These are phyloP conservation scores for Limnephilus rhombicus DNA, from an alignment of 2,888 invertebrate species.

Conservation along the genomic window DNA sequence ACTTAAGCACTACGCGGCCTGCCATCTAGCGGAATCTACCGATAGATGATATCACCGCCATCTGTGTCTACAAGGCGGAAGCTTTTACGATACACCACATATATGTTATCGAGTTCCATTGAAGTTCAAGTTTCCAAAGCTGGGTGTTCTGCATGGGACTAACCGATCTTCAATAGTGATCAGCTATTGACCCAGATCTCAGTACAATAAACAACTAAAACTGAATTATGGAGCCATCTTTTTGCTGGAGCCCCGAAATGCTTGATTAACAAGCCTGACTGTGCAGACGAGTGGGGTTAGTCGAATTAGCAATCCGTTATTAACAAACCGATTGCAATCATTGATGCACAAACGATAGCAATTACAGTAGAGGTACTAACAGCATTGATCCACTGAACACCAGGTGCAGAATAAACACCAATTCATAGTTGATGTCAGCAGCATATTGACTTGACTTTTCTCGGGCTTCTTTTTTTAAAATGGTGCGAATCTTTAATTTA, in stretches of 20 bases:
- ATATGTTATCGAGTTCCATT: too few species aligned
- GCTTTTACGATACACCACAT: too few species aligned
- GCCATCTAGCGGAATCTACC: too few species aligned
- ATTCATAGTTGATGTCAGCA: background rate
- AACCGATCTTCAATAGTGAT: background rate
- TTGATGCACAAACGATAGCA: background rate
- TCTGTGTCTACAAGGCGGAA: too few species aligned
- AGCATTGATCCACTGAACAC: background rate
- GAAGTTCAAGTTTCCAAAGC: too few species aligned
- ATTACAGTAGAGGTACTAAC: background rate
- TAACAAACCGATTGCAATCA: background rate
- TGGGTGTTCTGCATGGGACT: background rate
- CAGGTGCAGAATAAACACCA: background rate
- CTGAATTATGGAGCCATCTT: background rate
- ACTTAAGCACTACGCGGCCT: too few species aligned
- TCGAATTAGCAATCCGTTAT: background rate
- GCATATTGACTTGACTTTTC: too few species aligned
- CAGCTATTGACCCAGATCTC: background rate
- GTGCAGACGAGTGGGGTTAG: background rate
- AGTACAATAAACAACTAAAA: too few species aligned
- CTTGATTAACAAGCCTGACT: background rate
- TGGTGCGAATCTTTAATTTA: too few species aligned
- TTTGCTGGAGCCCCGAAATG: background rate
- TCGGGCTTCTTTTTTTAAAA: too few species aligned
- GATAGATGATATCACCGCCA: too few species aligned